Conservation (phyloP, 2,113 vertebrate species). For the Caranx ignobilis region DNA sequence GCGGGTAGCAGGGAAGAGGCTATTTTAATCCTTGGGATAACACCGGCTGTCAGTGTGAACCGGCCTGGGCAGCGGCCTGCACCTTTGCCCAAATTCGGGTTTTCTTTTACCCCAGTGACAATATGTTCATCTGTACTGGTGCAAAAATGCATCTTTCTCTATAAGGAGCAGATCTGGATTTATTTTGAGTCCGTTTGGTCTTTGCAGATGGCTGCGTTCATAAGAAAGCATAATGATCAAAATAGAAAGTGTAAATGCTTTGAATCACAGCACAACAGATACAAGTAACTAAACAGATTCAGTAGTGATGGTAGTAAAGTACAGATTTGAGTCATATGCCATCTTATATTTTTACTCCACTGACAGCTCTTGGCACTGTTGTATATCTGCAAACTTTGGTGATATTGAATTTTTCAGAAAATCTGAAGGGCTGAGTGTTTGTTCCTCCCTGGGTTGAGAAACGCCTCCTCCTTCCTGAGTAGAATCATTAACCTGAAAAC, state of each 20-base stretch:
- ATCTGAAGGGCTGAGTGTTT: too few relatives aligned
- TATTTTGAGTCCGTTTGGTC: not conserved
- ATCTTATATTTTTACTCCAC: not conserved
- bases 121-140: constrained; percentile 5
- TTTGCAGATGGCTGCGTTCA: not conserved
- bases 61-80: constrained; percentile 69
- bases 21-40: constrained; percentile 97
- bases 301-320: not conserved
- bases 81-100: constrained; percentile 72
- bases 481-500: too few relatives aligned
- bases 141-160: not conserved
- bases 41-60: constrained; percentile 91
- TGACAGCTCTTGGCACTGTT: not conserved
- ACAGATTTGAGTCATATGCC: not conserved
- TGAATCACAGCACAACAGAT: not conserved
- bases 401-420: not conserved
- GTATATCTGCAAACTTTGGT: not conserved
- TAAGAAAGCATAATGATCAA: not conserved
- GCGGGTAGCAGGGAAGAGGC: constrained; percentile 86
- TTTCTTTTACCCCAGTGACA: constrained; percentile 73
- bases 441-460: too few relatives aligned
- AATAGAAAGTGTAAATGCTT: not conserved
- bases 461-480: too few relatives aligned
- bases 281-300: not conserved
- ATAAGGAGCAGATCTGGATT: not conserved